Percentiles rank a stretch among this genome's conserved stretches.
Evolutionary conservation across 1,140 invertebrate genomes (phyloP).

Genomic region (Wasmannia auropunctata): DNA sequence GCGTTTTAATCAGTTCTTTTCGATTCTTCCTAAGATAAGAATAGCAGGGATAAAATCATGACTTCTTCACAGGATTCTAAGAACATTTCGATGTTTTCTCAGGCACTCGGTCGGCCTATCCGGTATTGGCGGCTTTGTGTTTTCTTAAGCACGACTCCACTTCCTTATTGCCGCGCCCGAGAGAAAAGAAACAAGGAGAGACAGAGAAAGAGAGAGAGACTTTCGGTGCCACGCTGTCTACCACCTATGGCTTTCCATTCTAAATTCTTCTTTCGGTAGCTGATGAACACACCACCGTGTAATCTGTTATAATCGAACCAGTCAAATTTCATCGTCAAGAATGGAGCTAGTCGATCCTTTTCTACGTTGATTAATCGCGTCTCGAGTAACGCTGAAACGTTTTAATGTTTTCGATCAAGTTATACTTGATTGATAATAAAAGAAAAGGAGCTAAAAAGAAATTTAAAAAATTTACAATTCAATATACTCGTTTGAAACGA

Average conservation of each 20-base stretch:
- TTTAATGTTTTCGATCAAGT: neutral
- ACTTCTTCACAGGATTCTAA: conserved; percentile 61
- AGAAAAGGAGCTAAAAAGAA: neutral
- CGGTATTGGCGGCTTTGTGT: conserved; percentile 82
- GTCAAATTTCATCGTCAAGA: neutral
- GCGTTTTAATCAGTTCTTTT: neutral
- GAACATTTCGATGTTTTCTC: conserved; percentile 79
- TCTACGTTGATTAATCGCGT: neutral
- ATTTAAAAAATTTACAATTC: neutral
- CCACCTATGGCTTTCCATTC: conserved; percentile 31
- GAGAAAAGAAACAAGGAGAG: conserved; percentile 59
- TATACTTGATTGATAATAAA: no score
- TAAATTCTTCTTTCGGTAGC: neutral
- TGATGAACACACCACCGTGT: neutral
- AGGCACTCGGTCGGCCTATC: conserved; percentile 74
- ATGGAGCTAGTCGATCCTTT: neutral
- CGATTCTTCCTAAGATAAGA: neutral
- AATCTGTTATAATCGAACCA: neutral
- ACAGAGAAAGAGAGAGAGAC: conserved; percentile 40
- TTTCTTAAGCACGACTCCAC: conserved; percentile 83
- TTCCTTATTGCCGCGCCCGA: conserved; percentile 82
- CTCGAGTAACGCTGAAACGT: neutral
- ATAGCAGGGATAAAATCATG: neutral
- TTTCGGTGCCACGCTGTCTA: conserved; percentile 83
- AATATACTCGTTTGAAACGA: neutral